phyloP scores from a whole-genome alignment of 2,113 vertebrate genomes.

The Diadophis punctatus region DNA sequence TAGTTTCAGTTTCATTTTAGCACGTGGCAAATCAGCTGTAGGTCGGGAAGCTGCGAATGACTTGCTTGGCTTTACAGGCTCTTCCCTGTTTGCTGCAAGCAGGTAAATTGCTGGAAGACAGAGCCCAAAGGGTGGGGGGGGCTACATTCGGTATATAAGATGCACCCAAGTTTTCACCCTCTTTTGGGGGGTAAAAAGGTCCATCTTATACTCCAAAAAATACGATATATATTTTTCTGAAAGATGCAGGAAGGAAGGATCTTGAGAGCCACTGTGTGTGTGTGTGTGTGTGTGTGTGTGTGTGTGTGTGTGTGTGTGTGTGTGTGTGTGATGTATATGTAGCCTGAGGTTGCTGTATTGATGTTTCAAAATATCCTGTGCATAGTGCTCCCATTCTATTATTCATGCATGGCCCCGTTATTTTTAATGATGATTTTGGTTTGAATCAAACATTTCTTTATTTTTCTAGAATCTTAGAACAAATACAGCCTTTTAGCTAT shows the following conservation, averaged over 20 bases:
- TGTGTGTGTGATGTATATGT: slow-evolving; percentile 9
- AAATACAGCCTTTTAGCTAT: not conserved
- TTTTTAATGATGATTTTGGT: not conserved
- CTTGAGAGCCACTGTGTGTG: not conserved
- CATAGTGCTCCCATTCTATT: not conserved
- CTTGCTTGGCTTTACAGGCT: too few relatives aligned
- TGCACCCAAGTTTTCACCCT: too few relatives aligned
- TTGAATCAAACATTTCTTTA: not conserved
- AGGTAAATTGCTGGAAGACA: too few relatives aligned
- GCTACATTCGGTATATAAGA: too few relatives aligned
- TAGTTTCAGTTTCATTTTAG: too few relatives aligned
- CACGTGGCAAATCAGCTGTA: too few relatives aligned
- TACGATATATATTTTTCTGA: slow-evolving; percentile 46
- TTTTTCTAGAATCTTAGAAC: not conserved
- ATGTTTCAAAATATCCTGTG: not conserved
- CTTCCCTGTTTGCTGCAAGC: too few relatives aligned
- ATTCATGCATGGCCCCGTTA: not conserved
- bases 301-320: not conserved
- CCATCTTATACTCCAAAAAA: too few relatives aligned
- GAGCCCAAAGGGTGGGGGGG: too few relatives aligned
- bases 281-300: not conserved
- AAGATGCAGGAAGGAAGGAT: slow-evolving; percentile 52
- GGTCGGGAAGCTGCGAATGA: too few relatives aligned
- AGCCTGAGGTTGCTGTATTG: slow-evolving; percentile 28
- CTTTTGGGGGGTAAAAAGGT: too few relatives aligned